These are phyloP conservation scores for Speoplatyrhinus poulsoni DNA, from an alignment of 2,113 vertebrate species.

Conservation along the genomic window DNA sequence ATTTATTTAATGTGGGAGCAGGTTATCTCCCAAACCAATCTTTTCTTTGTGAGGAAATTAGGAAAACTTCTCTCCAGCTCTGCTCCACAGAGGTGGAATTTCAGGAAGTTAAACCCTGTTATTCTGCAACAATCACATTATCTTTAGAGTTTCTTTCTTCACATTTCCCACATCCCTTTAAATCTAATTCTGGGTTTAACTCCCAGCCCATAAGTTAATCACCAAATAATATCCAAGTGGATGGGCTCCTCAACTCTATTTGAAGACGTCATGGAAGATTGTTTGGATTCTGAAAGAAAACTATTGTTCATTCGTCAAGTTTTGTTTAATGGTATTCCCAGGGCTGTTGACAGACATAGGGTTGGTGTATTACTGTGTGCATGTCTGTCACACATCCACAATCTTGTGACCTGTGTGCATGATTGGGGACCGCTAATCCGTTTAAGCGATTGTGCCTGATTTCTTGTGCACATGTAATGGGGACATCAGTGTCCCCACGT, in stretches of 20 bases:
- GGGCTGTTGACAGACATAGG: constrained; percentile 15
- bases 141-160: constrained; percentile 39
- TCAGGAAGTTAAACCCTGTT: constrained; percentile 48
- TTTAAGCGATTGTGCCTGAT: constrained; percentile 38
- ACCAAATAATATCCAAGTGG: constrained; percentile 25
- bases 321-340: constrained; percentile 24
- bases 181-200: constrained; percentile 58
- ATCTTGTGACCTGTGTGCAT: constrained; percentile 45
- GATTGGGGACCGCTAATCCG: constrained; percentile 47
- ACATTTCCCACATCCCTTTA: constrained; percentile 40
- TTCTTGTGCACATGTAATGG: constrained; percentile 31
- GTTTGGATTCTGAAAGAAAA: constrained; percentile 20
- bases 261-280: constrained; percentile 32
- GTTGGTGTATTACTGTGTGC: constrained; percentile 27
- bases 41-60: constrained; percentile 63
- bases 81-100: constrained; percentile 41
- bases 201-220: constrained; percentile 46
- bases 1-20: constrained; percentile 59
- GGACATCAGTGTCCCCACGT: constrained; percentile 21
- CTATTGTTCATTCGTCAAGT: constrained; percentile 17
- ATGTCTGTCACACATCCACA: neutral
- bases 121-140: constrained; percentile 63
- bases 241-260: constrained; percentile 29
- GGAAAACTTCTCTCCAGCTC: constrained; percentile 32
- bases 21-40: constrained; percentile 52